Percentiles rank a stretch among this genome's conserved stretches.
These are phyloP conservation scores for Gymnoscelis rufifasciata DNA, from an alignment of 2,888 invertebrate species.

Conservation along the genomic window DNA sequence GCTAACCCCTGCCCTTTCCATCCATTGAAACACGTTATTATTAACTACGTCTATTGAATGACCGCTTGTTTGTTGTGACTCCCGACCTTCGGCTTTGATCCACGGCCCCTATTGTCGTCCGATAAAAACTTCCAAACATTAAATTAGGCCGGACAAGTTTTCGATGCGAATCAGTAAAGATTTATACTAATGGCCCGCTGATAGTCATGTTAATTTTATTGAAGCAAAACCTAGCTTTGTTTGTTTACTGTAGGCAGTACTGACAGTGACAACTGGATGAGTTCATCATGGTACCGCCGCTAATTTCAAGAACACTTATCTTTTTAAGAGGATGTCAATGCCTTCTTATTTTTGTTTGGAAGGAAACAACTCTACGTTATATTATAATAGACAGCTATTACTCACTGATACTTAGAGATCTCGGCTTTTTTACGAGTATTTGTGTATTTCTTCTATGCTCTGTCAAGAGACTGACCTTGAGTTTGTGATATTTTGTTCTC, in stretches of 20 bases:
- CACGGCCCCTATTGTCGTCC: constrained; percentile 6
- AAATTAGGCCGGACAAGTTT: constrained; percentile 1
- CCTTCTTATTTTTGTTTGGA: constrained; percentile 6
- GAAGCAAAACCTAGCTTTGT: background rate
- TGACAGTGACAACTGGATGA: constrained; percentile 10
- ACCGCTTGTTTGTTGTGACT: constrained; percentile 15
- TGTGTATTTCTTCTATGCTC: no score
- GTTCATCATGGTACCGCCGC: constrained; percentile 5
- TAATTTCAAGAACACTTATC: constrained; percentile 11
- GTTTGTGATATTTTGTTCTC: no score
- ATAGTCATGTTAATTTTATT: background rate
- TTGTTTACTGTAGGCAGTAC: background rate
- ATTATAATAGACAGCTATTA: background rate
- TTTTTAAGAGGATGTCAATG: constrained; percentile 7
- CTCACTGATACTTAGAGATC: no score
- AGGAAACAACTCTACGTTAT: background rate
- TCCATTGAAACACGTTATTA: constrained; percentile 16
- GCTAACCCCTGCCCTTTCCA: constrained; percentile 10
- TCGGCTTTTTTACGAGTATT: no score
- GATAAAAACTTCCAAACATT: constrained; percentile 3
- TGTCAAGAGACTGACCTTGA: no score
- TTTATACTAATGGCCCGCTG: constrained; percentile 3
- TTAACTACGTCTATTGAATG: constrained; percentile 17
- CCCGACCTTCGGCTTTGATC: constrained; percentile 17
- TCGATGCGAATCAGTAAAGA: constrained; percentile 5